A percentile compares a stretch with the other conserved stretches of the same genome.
These are phyloP conservation scores for Galeopsomyia nigrocyanea DNA, from an alignment of 2,888 invertebrate genomes.

Conservation along the genomic window DNA sequence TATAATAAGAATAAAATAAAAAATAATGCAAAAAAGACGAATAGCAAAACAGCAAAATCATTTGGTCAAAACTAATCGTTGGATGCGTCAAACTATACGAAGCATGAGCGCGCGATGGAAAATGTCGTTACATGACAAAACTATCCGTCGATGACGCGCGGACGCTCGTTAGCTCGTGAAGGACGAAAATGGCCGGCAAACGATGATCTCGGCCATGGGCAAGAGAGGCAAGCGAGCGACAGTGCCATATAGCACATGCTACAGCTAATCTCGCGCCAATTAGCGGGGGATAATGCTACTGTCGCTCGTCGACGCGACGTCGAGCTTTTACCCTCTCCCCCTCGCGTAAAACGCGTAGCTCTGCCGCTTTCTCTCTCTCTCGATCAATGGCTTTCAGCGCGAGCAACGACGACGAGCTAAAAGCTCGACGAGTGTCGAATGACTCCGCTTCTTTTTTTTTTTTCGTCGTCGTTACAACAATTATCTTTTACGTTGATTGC, in stretches of 20 bases:
- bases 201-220: no score
- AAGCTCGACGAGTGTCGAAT: no score
- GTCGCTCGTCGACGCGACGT: conserved; percentile 56
- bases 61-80: no score
- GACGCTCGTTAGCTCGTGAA: conserved; percentile 55
- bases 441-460: background rate
- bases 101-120: conserved; percentile 2
- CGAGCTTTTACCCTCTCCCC: conserved; percentile 45
- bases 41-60: no score
- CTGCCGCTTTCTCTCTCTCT: background rate
- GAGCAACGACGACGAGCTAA: conserved; percentile 48
- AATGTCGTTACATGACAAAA: no score
- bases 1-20: no score
- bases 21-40: no score
- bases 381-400: conserved; percentile 38
- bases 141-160: no score
- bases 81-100: no score
- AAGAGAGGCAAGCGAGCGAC: no score
- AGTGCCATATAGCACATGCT: conserved; percentile 53
- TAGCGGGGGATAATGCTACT: conserved; percentile 58
- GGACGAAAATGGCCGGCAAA: conserved; percentile 49
- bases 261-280: conserved; percentile 52
- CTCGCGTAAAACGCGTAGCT: no score
- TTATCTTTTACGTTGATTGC: no score
- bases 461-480: background rate